phyloP scores from a whole-genome alignment of 2,888 invertebrate species.

The Eilema depressum region DNA sequence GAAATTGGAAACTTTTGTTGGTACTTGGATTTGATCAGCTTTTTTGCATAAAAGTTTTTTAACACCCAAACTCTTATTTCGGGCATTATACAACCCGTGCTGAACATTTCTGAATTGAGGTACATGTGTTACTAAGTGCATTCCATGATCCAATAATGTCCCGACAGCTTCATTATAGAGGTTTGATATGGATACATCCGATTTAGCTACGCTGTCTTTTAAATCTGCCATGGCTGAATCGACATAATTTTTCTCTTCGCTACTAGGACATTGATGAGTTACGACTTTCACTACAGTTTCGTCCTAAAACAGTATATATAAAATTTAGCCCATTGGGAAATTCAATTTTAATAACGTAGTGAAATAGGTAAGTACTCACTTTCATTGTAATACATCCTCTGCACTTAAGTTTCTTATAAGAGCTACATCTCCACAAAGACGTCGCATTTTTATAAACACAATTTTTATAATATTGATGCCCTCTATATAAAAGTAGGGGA shows the following conservation, averaged over 20 bases:
- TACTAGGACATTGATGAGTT: background rate
- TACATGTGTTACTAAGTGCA: slow-evolving; percentile 4
- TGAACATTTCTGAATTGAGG: background rate
- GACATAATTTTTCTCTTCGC: background rate
- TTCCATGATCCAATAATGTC: background rate
- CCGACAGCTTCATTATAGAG: background rate
- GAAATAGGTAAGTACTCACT: too few species aligned
- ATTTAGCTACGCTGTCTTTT: slow-evolving; percentile 1
- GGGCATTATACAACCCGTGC: background rate
- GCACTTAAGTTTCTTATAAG: too few species aligned
- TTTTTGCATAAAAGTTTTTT: background rate
- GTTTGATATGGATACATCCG: background rate
- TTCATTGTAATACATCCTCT: too few species aligned
- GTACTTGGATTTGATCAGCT: background rate
- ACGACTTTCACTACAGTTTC: background rate
- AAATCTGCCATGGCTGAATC: background rate
- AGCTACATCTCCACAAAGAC: too few species aligned
- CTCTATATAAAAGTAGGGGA: too few species aligned
- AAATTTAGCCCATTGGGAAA: too few species aligned
- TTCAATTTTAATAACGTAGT: too few species aligned
- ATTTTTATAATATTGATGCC: too few species aligned
- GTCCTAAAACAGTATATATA: background rate
- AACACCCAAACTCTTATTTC: background rate
- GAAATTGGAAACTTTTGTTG: too few species aligned
- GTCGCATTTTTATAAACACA: too few species aligned